A percentile compares a stretch with the other conserved stretches of the same genome.
phyloP scores from a whole-genome alignment of 2,888 invertebrate species.

The Baccha elongata region DNA sequence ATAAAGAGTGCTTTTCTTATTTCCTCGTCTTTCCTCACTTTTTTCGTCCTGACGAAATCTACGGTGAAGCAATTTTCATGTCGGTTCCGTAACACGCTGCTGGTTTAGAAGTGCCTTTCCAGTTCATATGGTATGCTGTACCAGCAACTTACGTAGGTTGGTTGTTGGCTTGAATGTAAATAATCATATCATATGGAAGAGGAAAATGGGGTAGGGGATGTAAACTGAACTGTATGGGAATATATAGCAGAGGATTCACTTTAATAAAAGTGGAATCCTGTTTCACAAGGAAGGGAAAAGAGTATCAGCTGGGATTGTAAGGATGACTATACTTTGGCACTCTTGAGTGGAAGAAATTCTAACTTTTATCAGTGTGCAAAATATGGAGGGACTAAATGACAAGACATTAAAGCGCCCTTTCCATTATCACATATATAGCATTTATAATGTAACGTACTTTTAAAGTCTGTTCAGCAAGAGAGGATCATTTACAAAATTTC shows the following conservation, averaged over 20 bases:
- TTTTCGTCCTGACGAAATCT: neutral
- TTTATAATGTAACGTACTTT: constrained; percentile 27
- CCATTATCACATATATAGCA: constrained; percentile 7
- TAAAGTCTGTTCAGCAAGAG: constrained; percentile 15
- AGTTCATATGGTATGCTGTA: constrained; percentile 22
- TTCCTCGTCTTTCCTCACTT: constrained; percentile 29
- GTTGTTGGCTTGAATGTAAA: constrained; percentile 54
- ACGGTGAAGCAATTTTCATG: constrained; percentile 49
- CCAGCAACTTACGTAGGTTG: constrained; percentile 20
- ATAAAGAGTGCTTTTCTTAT: constrained; percentile 35
- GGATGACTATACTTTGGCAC: constrained; percentile 9
- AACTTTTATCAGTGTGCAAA: constrained; percentile 16
- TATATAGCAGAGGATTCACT: constrained; percentile 51
- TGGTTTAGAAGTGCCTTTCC: neutral
- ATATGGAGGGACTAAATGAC: constrained; percentile 38
- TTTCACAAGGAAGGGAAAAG: constrained; percentile 27
- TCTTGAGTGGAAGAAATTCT: constrained; percentile 12
- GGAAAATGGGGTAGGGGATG: constrained; percentile 2
- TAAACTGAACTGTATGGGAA: constrained; percentile 11
- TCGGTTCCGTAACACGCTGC: constrained; percentile 23
- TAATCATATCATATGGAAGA: constrained; percentile 38
- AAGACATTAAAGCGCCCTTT: constrained; percentile 30
- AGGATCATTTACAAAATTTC: no score
- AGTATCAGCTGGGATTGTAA: constrained; percentile 50
- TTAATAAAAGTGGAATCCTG: constrained; percentile 64